Percentiles rank a stretch among this genome's conserved stretches.
phyloP scores from a whole-genome alignment of 2,888 invertebrate genomes.

The Pomacea canaliculata region DNA sequence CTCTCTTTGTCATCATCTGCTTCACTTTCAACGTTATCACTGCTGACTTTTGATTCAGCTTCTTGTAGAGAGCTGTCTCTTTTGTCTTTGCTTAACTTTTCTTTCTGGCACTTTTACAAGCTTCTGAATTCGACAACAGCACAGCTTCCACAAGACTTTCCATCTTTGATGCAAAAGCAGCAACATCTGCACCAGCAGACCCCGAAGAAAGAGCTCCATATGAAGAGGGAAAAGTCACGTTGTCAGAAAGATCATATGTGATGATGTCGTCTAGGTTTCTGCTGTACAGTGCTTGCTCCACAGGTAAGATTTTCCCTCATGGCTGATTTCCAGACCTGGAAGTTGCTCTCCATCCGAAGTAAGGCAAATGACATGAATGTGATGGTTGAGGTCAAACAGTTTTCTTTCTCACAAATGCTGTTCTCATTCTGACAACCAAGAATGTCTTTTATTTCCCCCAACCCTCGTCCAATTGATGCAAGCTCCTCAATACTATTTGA shows the following conservation, averaged over 20 bases:
- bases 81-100: conserved; percentile 34
- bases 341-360: background rate
- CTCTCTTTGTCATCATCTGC: conserved; percentile 32
- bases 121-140: conserved; percentile 75
- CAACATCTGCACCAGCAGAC: background rate
- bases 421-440: background rate
- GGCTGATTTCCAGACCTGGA: conserved; percentile 13
- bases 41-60: conserved; percentile 2
- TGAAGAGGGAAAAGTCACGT: too few species aligned
- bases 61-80: background rate
- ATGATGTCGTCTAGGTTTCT: background rate
- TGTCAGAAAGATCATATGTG: background rate
- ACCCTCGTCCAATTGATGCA: background rate
- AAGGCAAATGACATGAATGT: conserved; percentile 10
- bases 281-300: too few species aligned
- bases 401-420: background rate
- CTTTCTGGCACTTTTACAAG: conserved; percentile 72
- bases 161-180: conserved; percentile 51
- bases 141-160: conserved; percentile 73
- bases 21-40: conserved; percentile 21
- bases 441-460: conserved; percentile 7
- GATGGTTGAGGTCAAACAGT: conserved; percentile 17
- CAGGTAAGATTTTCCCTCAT: background rate
- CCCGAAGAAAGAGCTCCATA: background rate
- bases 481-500: background rate